phyloP scores from a whole-genome alignment of 2,888 invertebrate species.

The Calameuta filiformis region DNA sequence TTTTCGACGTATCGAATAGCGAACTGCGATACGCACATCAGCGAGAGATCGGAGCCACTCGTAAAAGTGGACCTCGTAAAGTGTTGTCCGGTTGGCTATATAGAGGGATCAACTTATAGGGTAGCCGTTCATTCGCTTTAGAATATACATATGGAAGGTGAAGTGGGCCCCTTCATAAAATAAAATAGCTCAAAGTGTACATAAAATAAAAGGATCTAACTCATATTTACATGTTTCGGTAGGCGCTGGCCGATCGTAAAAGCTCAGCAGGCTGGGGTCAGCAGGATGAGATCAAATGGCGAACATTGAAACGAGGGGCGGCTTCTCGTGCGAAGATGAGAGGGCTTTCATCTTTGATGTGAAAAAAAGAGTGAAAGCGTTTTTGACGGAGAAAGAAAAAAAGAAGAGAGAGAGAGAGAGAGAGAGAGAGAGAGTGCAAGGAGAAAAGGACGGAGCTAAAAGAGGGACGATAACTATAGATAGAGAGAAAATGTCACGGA shows the following conservation, averaged over 20 bases:
- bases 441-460: background rate
- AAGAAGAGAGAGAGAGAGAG: background rate
- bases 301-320: slow-evolving; percentile 31
- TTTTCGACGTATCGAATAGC: background rate
- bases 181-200: slow-evolving; percentile 26
- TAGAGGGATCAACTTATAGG: background rate
- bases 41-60: slow-evolving; percentile 24
- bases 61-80: slow-evolving; percentile 38
- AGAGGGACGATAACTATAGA: background rate
- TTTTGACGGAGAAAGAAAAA: background rate
- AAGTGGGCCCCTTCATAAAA: slow-evolving; percentile 18
- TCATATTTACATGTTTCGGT: slow-evolving; percentile 52
- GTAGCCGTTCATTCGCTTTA: background rate
- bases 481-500: background rate
- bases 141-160: slow-evolving; percentile 2
- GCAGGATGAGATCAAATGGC: slow-evolving; percentile 39
- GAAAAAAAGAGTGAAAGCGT: slow-evolving; percentile 24
- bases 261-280: slow-evolving; percentile 23
- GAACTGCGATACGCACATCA: background rate
- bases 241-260: slow-evolving; percentile 44
- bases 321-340: slow-evolving; percentile 9
- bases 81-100: slow-evolving; percentile 20
- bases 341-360: slow-evolving; percentile 35
- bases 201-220: slow-evolving; percentile 33
- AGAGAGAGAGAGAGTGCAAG: background rate